Conservation (phyloP, 2,113 vertebrate species). For the Erythrolamprus reginae region DNA sequence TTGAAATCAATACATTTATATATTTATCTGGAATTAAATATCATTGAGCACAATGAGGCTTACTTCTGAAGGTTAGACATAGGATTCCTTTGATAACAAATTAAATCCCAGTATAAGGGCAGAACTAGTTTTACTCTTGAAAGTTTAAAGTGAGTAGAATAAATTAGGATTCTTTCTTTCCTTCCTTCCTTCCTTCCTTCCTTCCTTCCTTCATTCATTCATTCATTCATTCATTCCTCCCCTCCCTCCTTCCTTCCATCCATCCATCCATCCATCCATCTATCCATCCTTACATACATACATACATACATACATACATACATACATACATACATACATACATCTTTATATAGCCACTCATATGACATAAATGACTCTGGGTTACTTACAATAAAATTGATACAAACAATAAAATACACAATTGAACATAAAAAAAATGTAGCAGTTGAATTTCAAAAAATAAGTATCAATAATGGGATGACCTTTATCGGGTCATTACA, state of each 20-base stretch:
- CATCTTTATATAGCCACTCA: not conserved
- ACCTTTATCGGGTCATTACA: not conserved
- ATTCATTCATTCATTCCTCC: no score
- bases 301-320: no score
- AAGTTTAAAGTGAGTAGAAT: not conserved
- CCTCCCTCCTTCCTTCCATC: no score
- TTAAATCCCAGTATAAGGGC: not conserved
- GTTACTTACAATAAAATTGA: not conserved
- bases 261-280: no score
- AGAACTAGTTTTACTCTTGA: not conserved
- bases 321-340: no score
- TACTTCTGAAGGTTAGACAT: not conserved
- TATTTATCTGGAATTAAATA: not conserved
- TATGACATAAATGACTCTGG: not conserved
- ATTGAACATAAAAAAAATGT: not conserved
- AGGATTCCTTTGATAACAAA: not conserved
- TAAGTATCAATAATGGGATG: not conserved
- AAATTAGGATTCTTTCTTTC: not conserved
- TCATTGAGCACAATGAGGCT: not conserved
- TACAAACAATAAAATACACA: no score
- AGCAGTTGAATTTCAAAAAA: not conserved
- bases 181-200: no score
- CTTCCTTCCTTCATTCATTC: no score
- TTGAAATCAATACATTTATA: conserved; percentile 32
- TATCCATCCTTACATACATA: no score